These are phyloP conservation scores for Timandra comae DNA, from an alignment of 2,888 invertebrate genomes.

Conservation along the genomic window DNA sequence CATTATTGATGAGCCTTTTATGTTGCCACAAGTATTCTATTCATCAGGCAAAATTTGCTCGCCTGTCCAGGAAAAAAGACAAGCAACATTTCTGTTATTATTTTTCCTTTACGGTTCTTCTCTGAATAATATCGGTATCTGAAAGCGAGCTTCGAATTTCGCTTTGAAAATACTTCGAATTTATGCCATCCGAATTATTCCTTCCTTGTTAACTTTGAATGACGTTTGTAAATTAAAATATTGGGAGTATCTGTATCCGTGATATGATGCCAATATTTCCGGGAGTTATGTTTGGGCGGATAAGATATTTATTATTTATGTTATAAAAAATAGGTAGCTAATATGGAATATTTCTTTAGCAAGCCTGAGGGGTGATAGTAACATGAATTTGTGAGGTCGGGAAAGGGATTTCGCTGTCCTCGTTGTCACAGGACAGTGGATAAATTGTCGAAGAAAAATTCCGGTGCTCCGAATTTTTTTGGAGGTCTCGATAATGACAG, in stretches of 20 bases:
- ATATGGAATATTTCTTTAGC: too few species aligned
- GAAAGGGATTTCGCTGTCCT: constrained; percentile 39
- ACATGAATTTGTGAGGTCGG: constrained; percentile 40
- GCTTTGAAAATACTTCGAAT: constrained; percentile 17
- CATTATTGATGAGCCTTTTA: constrained; percentile 50
- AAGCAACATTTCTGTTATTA: constrained; percentile 24
- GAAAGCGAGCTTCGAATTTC: constrained; percentile 14
- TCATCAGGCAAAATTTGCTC: constrained; percentile 35
- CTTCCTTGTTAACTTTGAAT: constrained; percentile 14
- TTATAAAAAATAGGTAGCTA: too few species aligned
- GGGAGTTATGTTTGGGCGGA: too few species aligned
- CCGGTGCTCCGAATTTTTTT: constrained; percentile 36
- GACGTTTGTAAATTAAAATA: too few species aligned
- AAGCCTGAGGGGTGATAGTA: constrained; percentile 7
- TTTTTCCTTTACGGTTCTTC: constrained; percentile 17
- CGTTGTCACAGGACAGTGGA: constrained; percentile 29
- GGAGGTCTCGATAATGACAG: constrained; percentile 46
- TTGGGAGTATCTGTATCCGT: too few species aligned
- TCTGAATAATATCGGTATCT: constrained; percentile 15
- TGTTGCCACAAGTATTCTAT: constrained; percentile 30
- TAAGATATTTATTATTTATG: too few species aligned
- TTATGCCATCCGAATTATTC: constrained; percentile 7
- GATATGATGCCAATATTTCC: too few species aligned
- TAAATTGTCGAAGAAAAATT: constrained; percentile 42
- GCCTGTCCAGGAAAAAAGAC: constrained; percentile 27